Percentiles rank a stretch among this genome's conserved stretches.
These are phyloP conservation scores for Aplocera efformata DNA, from an alignment of 2,888 invertebrate species.

Conservation along the genomic window DNA sequence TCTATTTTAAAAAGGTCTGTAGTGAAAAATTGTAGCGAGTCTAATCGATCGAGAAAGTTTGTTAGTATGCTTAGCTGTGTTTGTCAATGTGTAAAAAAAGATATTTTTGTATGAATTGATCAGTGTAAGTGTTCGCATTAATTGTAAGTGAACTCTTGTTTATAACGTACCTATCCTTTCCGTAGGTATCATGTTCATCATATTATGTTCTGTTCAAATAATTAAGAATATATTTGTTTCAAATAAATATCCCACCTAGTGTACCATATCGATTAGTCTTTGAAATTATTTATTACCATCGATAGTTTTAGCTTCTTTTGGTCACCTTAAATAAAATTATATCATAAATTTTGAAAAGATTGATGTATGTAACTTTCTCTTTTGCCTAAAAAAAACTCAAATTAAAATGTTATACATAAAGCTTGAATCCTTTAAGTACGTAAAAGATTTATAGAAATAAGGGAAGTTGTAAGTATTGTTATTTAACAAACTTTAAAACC, in stretches of 20 bases:
- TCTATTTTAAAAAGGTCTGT: slow-evolving; percentile 18
- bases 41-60: slow-evolving; percentile 30
- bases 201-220: slow-evolving; percentile 14
- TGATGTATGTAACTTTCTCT: slow-evolving; percentile 1
- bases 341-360: neutral
- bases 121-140: slow-evolving; percentile 63
- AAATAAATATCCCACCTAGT: slow-evolving; percentile 67
- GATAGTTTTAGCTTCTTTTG: slow-evolving; percentile 35
- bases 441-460: slow-evolving; percentile 45
- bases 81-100: slow-evolving; percentile 69
- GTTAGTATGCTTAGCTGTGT: slow-evolving; percentile 63
- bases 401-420: slow-evolving; percentile 25
- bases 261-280: slow-evolving; percentile 67
- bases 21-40: slow-evolving; percentile 18
- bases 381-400: slow-evolving; percentile 5
- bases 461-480: slow-evolving; percentile 46
- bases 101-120: slow-evolving; percentile 78
- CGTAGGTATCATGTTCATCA: slow-evolving; percentile 13
- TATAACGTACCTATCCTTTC: slow-evolving; percentile 22
- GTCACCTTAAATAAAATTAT: slow-evolving; percentile 3
- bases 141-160: slow-evolving; percentile 41
- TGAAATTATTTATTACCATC: slow-evolving; percentile 25
- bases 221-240: slow-evolving; percentile 13
- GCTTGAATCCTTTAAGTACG: slow-evolving; percentile 50
- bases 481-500: slow-evolving; percentile 36